Base-by-base conservation (phyloP, 2,797 vertebrate genomes). In the Delichon dasypus region DNA sequence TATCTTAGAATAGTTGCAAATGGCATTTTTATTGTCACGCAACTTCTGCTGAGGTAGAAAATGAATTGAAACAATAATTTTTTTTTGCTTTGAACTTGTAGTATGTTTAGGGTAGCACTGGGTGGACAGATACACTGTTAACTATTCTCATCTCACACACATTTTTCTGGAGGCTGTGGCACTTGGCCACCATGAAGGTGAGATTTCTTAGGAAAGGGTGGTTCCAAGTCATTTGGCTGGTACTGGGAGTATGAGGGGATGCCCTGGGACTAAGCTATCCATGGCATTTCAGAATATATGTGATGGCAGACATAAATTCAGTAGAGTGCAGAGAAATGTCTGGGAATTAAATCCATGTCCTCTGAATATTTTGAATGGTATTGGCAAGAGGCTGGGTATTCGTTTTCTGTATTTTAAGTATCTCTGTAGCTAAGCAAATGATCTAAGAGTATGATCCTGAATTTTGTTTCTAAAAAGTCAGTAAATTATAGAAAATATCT, bases 371-470 rank as follows among this genome's bases (percentile, higher is more conserved):
- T 67, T 61, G 53, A 64, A 76, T 84, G 22, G 40, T 65, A 64
- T 13, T 90, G 74, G 66, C 61, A 86, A 73, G 83, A 65, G 32
- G 30, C 32, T 81, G 80, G 27, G 10, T 82, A 23, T 76, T 70
- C 3, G 4, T 91, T 85, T 91, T 45, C 83, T 90, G 23, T 90
- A 64, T 92, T 94, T 91, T 76, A 90, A 93, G 71, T 27, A 34
- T 76, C 55, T 84, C 79, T 89, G 89, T 76, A 89, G 91, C 86
- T 90, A 86, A 93, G 85, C 85, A 90, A 85, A 86, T 90, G 88
- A 95, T 88, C 55, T 86, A 64, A 70, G 55, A 75, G 40, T 84
- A 30, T 53, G 87, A 94, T 93, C 36, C 85, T 68, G 70, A 90
- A 76, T 94, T 92, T 74, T 67, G 57, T 79, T 93, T 87, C 71